Percentiles rank a stretch among this genome's conserved stretches.
These are phyloP conservation scores for Lepeophtheirus nordmannii DNA, from an alignment of 2,888 invertebrate species.

Conservation along the genomic window DNA sequence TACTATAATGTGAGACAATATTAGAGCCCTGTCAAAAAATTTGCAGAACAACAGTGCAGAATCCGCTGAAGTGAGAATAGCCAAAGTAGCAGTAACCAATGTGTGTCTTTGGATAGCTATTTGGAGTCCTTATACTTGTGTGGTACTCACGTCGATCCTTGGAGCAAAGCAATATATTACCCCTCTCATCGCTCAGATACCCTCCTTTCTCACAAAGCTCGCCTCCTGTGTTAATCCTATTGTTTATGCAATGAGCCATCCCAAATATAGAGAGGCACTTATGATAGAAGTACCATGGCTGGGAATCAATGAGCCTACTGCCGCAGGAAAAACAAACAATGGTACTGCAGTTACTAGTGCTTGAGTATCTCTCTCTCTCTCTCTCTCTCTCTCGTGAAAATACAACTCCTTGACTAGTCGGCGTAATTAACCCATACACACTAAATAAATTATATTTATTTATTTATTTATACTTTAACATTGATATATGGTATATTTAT, in stretches of 20 bases:
- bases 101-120: slow-evolving; percentile 29
- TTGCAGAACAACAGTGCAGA: background rate
- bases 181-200: slow-evolving; percentile 28
- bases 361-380: too few species aligned
- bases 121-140: slow-evolving; percentile 32
- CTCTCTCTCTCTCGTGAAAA: too few species aligned
- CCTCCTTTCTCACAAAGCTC: slow-evolving; percentile 37
- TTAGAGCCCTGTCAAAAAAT: too few species aligned
- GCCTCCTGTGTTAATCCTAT: slow-evolving; percentile 34
- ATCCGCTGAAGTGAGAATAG: slow-evolving; percentile 28
- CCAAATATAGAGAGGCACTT: slow-evolving; percentile 27
- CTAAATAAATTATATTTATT: too few species aligned
- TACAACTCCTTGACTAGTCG: too few species aligned
- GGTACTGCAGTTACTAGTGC: too few species aligned
- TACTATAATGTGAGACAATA: slow-evolving; percentile 35
- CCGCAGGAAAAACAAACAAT: too few species aligned
- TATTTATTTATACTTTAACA: too few species aligned
- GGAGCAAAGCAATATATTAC: slow-evolving; percentile 27
- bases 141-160: slow-evolving; percentile 30
- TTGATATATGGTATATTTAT: too few species aligned
- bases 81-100: slow-evolving; percentile 28
- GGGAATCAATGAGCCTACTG: too few species aligned
- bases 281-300: slow-evolving; percentile 10
- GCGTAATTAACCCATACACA: too few species aligned
- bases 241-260: too few species aligned